Evolutionary conservation across 1,140 invertebrate genomes (phyloP).

Genomic region (Drosophila willistoni): DNA sequence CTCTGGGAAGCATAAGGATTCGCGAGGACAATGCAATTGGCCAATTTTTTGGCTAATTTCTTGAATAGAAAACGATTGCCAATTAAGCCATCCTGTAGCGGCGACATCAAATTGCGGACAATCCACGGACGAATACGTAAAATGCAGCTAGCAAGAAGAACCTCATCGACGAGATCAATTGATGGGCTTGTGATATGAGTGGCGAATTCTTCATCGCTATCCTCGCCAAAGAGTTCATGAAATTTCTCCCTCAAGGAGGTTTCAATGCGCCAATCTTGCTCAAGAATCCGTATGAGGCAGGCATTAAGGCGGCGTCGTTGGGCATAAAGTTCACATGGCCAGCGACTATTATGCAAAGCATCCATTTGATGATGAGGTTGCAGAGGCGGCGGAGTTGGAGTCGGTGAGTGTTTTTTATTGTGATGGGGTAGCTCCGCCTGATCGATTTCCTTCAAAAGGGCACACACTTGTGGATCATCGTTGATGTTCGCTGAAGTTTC

Average conservation of each 20-base stretch:
- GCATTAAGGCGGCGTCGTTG: slow-evolving; percentile 58
- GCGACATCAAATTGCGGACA: slow-evolving; percentile 72
- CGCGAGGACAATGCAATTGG: slow-evolving; percentile 63
- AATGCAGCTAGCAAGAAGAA: slow-evolving; percentile 71
- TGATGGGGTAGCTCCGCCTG: slow-evolving; percentile 8
- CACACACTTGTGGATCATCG: slow-evolving; percentile 56
- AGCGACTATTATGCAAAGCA: slow-evolving; percentile 69
- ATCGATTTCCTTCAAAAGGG: slow-evolving; percentile 50
- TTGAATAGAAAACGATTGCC: slow-evolving; percentile 79
- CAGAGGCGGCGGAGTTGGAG: background rate
- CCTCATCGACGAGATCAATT: slow-evolving; percentile 72
- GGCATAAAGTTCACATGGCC: slow-evolving; percentile 80
- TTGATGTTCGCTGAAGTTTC: slow-evolving; percentile 25
- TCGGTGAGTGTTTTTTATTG: slow-evolving; percentile 17
- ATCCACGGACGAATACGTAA: slow-evolving; percentile 77
- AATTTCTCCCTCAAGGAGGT: slow-evolving; percentile 63
- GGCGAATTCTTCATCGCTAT: slow-evolving; percentile 76
- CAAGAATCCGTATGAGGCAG: slow-evolving; percentile 54
- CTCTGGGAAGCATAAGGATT: slow-evolving; percentile 75
- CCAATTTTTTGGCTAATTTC: slow-evolving; percentile 71
- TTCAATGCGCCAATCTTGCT: slow-evolving; percentile 72
- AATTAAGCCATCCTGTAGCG: slow-evolving; percentile 70
- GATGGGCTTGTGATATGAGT: slow-evolving; percentile 68
- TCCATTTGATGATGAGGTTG: slow-evolving; percentile 5
- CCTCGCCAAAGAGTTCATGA: slow-evolving; percentile 67